These are phyloP conservation scores for Pyrochroa serraticornis DNA, from an alignment of 2,888 invertebrate species.

Conservation along the genomic window DNA sequence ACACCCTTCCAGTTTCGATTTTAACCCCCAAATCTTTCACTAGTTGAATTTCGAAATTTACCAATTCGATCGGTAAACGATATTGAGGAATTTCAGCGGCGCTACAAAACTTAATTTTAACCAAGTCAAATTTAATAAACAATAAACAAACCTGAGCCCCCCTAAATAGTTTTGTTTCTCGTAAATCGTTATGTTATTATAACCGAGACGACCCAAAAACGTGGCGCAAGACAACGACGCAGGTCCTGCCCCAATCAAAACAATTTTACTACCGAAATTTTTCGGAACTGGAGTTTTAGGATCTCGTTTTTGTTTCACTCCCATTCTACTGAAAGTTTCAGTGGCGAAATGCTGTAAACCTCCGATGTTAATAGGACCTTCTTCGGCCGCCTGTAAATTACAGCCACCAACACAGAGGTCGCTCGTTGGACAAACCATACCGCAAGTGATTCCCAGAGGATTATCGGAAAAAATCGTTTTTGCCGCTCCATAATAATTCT, in stretches of 20 bases:
- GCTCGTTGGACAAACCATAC: slow-evolving; percentile 99
- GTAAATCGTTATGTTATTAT: slow-evolving; percentile 87
- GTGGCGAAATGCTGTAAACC: slow-evolving; percentile 98
- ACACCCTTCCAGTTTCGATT: slow-evolving; percentile 74
- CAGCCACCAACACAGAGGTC: slow-evolving; percentile 98
- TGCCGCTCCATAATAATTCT: slow-evolving; percentile 98
- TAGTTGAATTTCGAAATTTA: slow-evolving; percentile 90
- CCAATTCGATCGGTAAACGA: slow-evolving; percentile 89
- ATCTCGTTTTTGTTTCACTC: slow-evolving; percentile 83
- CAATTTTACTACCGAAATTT: slow-evolving; percentile 74
- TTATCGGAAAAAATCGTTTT: slow-evolving; percentile 97
- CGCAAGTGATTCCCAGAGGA: slow-evolving; percentile 92
- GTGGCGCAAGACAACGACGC: slow-evolving; percentile 97
- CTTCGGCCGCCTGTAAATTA: slow-evolving; percentile 93
- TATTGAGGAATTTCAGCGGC: slow-evolving; percentile 97
- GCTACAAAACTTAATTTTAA: slow-evolving; percentile 60
- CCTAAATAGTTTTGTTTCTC: slow-evolving; percentile 88
- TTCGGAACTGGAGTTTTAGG: slow-evolving; percentile 68
- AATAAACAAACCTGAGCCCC: slow-evolving; percentile 76
- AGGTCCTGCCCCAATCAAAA: slow-evolving; percentile 93
- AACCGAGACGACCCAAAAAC: slow-evolving; percentile 92
- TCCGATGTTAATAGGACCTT: slow-evolving; percentile 98
- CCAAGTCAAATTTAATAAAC: background rate
- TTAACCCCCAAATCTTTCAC: slow-evolving; percentile 93
- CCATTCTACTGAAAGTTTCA: slow-evolving; percentile 95